Conservation (phyloP, 2,113 vertebrate species). For the Eubucco bourcierii region DNA sequence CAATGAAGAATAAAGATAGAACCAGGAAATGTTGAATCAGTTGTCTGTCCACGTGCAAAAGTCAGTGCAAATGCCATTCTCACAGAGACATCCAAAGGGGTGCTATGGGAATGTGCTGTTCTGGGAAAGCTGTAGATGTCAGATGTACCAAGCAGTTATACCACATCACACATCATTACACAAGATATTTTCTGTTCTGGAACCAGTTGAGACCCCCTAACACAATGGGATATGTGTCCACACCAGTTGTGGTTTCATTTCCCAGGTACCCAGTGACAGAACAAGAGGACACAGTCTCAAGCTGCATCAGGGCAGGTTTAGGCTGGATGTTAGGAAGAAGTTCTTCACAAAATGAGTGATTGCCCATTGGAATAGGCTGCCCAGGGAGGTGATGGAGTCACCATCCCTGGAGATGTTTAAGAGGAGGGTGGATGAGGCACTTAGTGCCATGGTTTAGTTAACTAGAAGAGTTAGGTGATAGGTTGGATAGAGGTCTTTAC, state of each 20-base stretch:
- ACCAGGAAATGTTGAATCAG: not conserved
- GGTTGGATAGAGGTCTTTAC: too few species aligned
- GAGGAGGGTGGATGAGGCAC: too few species aligned
- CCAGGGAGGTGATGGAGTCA: too few species aligned
- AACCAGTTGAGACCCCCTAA: not conserved
- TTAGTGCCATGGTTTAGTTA: too few species aligned
- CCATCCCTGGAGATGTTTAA: too few species aligned
- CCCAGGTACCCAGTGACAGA: not conserved
- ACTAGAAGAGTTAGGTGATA: too few species aligned
- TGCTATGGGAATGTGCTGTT: not conserved
- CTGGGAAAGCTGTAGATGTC: not conserved
- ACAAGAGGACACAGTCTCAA: too few species aligned
- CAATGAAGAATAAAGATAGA: not conserved
- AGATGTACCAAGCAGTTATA: not conserved
- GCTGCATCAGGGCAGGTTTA: too few species aligned
- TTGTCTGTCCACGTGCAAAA: not conserved
- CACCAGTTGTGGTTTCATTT: not conserved
- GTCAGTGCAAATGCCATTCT: not conserved
- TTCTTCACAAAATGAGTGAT: too few species aligned
- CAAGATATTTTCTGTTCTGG: not conserved
- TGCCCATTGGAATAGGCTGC: too few species aligned
- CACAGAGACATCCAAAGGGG: not conserved
- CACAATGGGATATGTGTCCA: not conserved
- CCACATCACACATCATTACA: not conserved
- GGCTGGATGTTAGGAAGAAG: too few species aligned